These are phyloP conservation scores for Mormoops blainvillei DNA, from an alignment of 2,113 vertebrate species.

Conservation along the genomic window DNA sequence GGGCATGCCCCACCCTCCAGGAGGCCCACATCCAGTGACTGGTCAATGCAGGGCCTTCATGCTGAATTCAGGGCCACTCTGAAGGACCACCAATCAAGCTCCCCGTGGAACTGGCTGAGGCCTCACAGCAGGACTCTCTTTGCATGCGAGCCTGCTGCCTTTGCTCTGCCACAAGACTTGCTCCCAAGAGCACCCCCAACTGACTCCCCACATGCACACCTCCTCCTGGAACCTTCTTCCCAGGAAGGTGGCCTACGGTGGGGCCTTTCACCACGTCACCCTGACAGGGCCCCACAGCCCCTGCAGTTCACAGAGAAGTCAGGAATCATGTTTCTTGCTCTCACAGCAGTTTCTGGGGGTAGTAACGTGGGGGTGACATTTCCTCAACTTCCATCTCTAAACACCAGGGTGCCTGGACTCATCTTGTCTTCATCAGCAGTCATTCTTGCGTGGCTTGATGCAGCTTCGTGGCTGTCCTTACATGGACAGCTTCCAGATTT, in stretches of 20 bases:
- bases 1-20: not conserved
- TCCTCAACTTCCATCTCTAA: not conserved
- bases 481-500: not conserved
- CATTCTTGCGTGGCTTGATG: not conserved
- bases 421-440: not conserved
- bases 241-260: too few species aligned
- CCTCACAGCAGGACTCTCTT: rapidly evolving
- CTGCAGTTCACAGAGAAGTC: not conserved
- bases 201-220: not conserved
- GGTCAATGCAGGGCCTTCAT: not conserved
- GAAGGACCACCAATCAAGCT: not conserved
- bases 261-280: not conserved
- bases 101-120: not conserved
- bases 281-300: not conserved
- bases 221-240: not conserved
- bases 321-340: not conserved
- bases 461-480: not conserved
- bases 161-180: not conserved
- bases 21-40: not conserved
- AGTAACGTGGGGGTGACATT: not conserved
- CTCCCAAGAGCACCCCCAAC: not conserved
- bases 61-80: not conserved
- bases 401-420: not conserved
- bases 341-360: not conserved
- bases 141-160: rapidly evolving